A percentile compares a stretch with the other conserved stretches of the same genome.
Conservation (phyloP, 2,888 invertebrate species). For the Spicauda simplicius region DNA sequence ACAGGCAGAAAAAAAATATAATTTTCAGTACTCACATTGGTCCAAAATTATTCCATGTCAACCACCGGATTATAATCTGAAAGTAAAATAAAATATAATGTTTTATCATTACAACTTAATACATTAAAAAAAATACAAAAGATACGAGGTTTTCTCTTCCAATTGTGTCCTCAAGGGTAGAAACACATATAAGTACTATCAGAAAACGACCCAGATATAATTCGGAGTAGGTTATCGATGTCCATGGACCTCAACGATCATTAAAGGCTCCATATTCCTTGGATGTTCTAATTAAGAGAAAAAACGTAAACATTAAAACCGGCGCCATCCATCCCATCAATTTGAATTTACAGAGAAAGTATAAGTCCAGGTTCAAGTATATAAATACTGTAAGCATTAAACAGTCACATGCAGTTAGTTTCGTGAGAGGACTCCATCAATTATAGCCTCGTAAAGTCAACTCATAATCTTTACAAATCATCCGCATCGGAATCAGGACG, state of each 20-base stretch:
- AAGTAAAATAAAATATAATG: slow-evolving; percentile 26
- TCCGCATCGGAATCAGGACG: slow-evolving; percentile 4
- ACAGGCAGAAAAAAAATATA: not conserved
- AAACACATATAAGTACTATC: too few species aligned
- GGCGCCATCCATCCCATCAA: not conserved
- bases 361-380: not conserved
- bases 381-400: slow-evolving; percentile 31
- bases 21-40: slow-evolving; percentile 34
- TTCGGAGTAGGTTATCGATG: too few species aligned
- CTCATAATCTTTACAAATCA: slow-evolving; percentile 4
- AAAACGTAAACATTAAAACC: not conserved
- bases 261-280: too few species aligned
- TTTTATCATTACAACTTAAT: not conserved
- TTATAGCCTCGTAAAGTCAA: slow-evolving; percentile 22
- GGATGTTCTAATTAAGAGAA: too few species aligned
- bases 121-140: too few species aligned
- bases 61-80: slow-evolving; percentile 34
- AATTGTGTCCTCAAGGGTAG: too few species aligned
- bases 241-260: too few species aligned
- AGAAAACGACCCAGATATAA: too few species aligned
- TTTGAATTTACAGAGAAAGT: not conserved
- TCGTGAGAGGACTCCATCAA: slow-evolving; percentile 36
- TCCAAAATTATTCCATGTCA: slow-evolving; percentile 34
- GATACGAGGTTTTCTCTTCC: too few species aligned
- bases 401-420: slow-evolving; percentile 26